Conservation (phyloP, 2,888 invertebrate species). For the Catocala fraxini region DNA sequence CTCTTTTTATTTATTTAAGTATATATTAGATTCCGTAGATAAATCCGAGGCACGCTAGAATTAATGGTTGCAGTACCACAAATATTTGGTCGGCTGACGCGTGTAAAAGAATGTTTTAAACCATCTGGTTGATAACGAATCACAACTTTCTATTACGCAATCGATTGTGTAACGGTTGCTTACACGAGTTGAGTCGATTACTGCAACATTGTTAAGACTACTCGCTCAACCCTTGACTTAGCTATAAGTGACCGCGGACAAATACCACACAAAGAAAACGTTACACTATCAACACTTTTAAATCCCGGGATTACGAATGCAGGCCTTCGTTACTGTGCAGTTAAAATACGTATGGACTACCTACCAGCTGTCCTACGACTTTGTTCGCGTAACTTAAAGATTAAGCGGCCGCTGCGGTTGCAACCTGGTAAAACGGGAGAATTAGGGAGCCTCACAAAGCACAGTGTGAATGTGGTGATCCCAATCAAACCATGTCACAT, state of each 20-base stretch:
- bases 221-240: slow-evolving; percentile 40
- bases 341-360: no score
- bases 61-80: slow-evolving; percentile 25
- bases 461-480: no score
- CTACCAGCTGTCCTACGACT: no score
- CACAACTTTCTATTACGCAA: slow-evolving; percentile 60
- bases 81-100: slow-evolving; percentile 34
- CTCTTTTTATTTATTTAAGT: background rate
- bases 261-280: background rate
- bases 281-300: no score
- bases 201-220: slow-evolving; percentile 59
- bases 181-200: slow-evolving; percentile 59
- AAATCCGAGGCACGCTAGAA: slow-evolving; percentile 1
- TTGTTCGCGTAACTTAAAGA: no score
- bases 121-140: slow-evolving; percentile 58
- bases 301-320: no score
- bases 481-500: no score
- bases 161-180: slow-evolving; percentile 64
- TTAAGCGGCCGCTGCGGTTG: no score
- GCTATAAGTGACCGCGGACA: slow-evolving; percentile 24
- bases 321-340: no score
- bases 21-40: slow-evolving; percentile 3
- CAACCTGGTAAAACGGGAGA: no score
- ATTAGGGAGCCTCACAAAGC: no score
- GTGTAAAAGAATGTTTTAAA: slow-evolving; percentile 41